phyloP scores from a whole-genome alignment of 1,140 invertebrate species.

The Saccostrea cuccullata region DNA sequence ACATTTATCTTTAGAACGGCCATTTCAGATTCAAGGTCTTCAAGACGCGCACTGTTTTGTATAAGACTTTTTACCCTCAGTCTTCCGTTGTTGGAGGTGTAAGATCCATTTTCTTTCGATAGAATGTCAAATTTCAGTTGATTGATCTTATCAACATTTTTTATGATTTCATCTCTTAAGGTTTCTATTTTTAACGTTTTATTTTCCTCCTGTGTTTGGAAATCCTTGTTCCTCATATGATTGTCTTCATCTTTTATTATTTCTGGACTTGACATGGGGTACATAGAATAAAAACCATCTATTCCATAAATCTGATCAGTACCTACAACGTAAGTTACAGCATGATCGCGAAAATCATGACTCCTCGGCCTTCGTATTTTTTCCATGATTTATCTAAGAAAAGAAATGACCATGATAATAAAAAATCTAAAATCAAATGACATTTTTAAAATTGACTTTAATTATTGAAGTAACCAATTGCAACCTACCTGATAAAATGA shows the following conservation, averaged over 20 bases:
- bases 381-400: not conserved
- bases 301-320: not conserved
- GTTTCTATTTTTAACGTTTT: not conserved
- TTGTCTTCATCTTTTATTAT: not conserved
- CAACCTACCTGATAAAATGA: no score
- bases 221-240: not conserved
- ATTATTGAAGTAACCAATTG: not conserved
- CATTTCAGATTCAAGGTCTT: conserved; percentile 9
- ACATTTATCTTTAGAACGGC: not conserved
- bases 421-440: not conserved
- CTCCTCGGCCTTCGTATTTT: not conserved
- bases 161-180: not conserved
- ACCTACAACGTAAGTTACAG: not conserved
- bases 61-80: conserved; percentile 13
- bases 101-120: conserved; percentile 16
- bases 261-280: not conserved
- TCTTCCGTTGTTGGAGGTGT: not conserved
- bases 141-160: conserved; percentile 6
- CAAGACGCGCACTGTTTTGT: not conserved
- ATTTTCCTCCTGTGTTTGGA: not conserved
- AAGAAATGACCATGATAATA: not conserved
- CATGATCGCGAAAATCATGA: not conserved
- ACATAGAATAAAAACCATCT: not conserved
- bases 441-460: not conserved
- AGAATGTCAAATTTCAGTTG: not conserved